Conservation (phyloP, 2,113 vertebrate species). For the Cebidichthys violaceus region DNA sequence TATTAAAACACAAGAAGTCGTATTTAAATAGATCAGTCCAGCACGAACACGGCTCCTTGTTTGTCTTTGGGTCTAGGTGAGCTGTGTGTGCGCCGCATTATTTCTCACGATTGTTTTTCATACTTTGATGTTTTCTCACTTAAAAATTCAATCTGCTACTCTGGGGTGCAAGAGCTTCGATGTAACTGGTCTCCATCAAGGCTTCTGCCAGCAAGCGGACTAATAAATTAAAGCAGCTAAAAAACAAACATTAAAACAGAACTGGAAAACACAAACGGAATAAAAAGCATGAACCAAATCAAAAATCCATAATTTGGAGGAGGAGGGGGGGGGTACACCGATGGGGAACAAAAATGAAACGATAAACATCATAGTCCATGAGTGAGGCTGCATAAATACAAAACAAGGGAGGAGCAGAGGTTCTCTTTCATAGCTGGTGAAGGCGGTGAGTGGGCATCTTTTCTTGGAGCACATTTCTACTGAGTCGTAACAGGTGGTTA, state of each 20-base stretch:
- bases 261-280: conserved; percentile 64
- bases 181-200: conserved; percentile 69
- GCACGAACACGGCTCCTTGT: conserved; percentile 44
- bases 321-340: neutral
- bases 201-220: conserved; percentile 67
- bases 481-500: conserved; percentile 51
- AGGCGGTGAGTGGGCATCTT: conserved; percentile 53
- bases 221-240: conserved; percentile 81
- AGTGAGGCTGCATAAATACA: conserved; percentile 73
- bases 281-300: conserved; percentile 60
- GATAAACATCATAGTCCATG: conserved; percentile 58
- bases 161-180: conserved; percentile 34
- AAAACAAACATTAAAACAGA: conserved; percentile 65
- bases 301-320: conserved; percentile 51
- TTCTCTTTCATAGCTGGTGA: conserved; percentile 30
- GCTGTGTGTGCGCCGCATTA: conserved; percentile 35
- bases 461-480: conserved; percentile 62
- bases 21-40: conserved; percentile 61
- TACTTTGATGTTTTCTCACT: conserved; percentile 55
- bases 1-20: conserved; percentile 60
- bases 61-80: conserved; percentile 54
- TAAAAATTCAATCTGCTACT: conserved; percentile 47
- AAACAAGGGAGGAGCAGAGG: conserved; percentile 45
- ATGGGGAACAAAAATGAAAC: conserved; percentile 38
- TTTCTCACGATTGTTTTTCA: conserved; percentile 54